Base-by-base conservation (phyloP, 2,113 vertebrate species). In the Phyllostomus hastatus region DNA sequence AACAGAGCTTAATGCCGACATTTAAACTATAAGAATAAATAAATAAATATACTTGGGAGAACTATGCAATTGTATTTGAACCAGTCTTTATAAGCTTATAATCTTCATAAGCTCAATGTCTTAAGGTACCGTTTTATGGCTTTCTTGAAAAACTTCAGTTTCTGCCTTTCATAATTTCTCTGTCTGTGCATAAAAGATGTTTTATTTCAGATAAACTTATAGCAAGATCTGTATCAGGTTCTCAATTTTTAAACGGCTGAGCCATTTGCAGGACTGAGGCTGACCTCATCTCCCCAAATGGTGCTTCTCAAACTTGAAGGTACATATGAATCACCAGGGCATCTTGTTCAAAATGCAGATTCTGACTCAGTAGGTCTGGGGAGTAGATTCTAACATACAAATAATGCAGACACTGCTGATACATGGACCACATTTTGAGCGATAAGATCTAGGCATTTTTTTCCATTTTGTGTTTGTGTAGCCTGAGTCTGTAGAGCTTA, bases 201-300 rank as follows among this genome's bases (percentile, higher is more conserved):
- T 94, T 69, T 72, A 70, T 87, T 96, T 87, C 33, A 67, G 75
- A 67, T 54, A 84, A 97, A 35, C 26, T 73, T 50, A 75, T 4
- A 69, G 33, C 33, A 94, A 90, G 80, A 54, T 83, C 35, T 64
- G 7, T 10, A 41, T 79, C 17, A 69, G 41, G 41, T 87, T 90
- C 33, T 33, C 83, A 79, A 57, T 80, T 92, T 92, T 92, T 54
- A 92, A 96, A 50, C 19, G 17, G 50, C 26, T 64, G 2, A 54
- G 20, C 31, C 43, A 26, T 85, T 87, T 81, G 46, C 24, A 48
- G 52, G 3, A 66, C 31, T 43, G 11, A 92, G 43, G 15, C 43
- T 66, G 87, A 88, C 7, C 10, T 59, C 35, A 38, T 85, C 10
- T 59, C 2, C 31, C 83, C 35, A 54, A 28, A 54, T 4, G 7